A percentile compares a stretch with the other conserved stretches of the same genome.
Evolutionary conservation across 35 echinoderm and acorn worm species (phyloP).

Genomic region (Strongylocentrotus purpuratus): DNA sequence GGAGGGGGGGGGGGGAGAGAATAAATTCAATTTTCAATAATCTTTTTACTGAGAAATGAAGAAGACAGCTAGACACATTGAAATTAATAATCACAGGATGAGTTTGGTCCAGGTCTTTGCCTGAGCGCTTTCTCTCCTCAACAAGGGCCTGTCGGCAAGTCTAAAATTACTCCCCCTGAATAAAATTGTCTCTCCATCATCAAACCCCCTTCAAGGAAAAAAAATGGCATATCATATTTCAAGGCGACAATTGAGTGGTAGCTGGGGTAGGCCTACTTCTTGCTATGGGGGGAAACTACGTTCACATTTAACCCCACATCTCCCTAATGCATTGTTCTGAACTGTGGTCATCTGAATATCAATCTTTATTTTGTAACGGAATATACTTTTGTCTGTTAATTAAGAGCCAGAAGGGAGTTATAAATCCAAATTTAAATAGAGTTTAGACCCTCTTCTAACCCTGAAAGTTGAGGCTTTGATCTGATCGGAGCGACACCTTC

Average conservation of each 20-base stretch:
- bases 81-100: background rate
- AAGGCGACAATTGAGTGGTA: slow-evolving; percentile 29
- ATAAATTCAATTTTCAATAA: no score
- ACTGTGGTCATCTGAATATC: no score
- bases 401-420: no score
- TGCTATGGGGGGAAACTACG: background rate
- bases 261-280: slow-evolving; percentile 29
- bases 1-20: no score
- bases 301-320: background rate
- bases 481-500: no score
- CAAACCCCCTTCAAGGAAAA: slow-evolving; percentile 40
- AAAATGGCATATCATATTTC: slow-evolving; percentile 45
- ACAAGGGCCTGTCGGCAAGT: slow-evolving; percentile 35
- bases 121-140: background rate
- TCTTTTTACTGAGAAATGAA: no score
- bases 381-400: no score
- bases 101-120: background rate
- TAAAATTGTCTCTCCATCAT: slow-evolving; percentile 35
- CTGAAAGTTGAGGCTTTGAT: no score
- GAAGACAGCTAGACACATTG: background rate
- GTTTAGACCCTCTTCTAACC: no score
- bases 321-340: no score
- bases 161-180: slow-evolving; percentile 46
- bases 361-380: no score
- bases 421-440: no score